Base-by-base conservation (phyloP, 1,140 invertebrate species). In the Archivesica marissinica region DNA sequence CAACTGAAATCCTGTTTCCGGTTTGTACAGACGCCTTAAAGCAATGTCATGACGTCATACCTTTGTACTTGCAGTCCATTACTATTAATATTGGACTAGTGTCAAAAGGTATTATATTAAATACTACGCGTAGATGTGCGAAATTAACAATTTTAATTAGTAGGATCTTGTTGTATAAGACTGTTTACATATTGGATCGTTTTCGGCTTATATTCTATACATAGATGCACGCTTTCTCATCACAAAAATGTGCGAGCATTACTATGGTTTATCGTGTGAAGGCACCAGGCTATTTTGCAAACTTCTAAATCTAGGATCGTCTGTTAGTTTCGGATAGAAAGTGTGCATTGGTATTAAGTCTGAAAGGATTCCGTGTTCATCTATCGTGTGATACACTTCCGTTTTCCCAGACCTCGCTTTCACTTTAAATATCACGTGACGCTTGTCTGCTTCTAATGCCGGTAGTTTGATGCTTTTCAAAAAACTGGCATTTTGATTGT, bases 341-440 rank as follows among this genome's bases (percentile, higher is more conserved):
- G 86, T 72, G 39, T 89, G 86, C 11, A 87, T 77, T 23, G 88
- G 88, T 17, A 89, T 86, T 33, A 89, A 79, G 28, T 89, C 88
- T 23, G 82, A 82, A 17, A 89, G 80, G 20, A 89, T 68, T 2
- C 74, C 81, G 17, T 86, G 68, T 13, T 88, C 87, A 39, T 86
- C 85, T 64, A 89, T 72, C 20, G 90, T 89, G 66, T 91, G 90
- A 68, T 89, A 87, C 20, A 91, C 72, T 64, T 90, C 85, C n/a
- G 87, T 90, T 66, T 89, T 75, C n/a, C 90, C 90, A 47, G 76
- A 70, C 9, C 68, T 70, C 23, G 86, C 88, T 61, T 88, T 88
- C n/a, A 89, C 23, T 82, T 87, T 89, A 38, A 91, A 87, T 17
- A 89, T 83, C 56, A 89, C 83, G 30, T 89, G 88, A 70, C 84